Evolutionary conservation across 2,888 invertebrate species (phyloP), one percentile per base, ranked within the genome.

Genomic region (Pomacea canaliculata): DNA sequence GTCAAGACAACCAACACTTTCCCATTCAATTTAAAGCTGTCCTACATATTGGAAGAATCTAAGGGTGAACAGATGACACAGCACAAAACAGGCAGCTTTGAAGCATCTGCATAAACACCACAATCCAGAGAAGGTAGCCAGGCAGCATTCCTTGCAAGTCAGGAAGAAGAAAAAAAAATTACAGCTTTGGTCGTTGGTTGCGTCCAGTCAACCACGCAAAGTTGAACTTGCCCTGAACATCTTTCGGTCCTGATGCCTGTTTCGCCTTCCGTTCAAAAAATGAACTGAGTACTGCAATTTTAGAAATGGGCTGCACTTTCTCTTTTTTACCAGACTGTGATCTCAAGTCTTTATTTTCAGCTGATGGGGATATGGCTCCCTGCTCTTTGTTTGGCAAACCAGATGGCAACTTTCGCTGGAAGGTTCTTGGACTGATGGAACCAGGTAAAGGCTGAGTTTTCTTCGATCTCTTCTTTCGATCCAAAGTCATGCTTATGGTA

Each of bases 201-300:
- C 74, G 74, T 9, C 62, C 69, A 5, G 46, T 69, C 62, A 74
- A 18, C 69, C 74, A 74, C 18, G 19, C 51, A 68, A 74, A 59
- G 69, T 49, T 70, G 46, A 76, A 59, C 69, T 65, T 65, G 49
- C 51, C 70, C 27, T 19, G 46, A 13, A 46, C 68, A 27, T 77
- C 63, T 69, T 78, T 79, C 63, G 65, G 65, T 56, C 72, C 76
- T 23, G 77, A 71, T 19, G 82, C 73, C 62, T 80, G 75, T 10
- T 78, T 78, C 18, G 85, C 85, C 78, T 87, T 88, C 76, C 85
- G 83, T 79, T 88, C 88, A 82, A 88, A 88, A 80, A 86, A 87
- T 9, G 86, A 86, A 78, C 87, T 87, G 13, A 88, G 81, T 56
- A 87, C 84, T n/a, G 87, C 86, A 73, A 87, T 88, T 82, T 87